Evolutionary conservation across 2,888 invertebrate species (phyloP).

Genomic region (Pterostichus madidus): DNA sequence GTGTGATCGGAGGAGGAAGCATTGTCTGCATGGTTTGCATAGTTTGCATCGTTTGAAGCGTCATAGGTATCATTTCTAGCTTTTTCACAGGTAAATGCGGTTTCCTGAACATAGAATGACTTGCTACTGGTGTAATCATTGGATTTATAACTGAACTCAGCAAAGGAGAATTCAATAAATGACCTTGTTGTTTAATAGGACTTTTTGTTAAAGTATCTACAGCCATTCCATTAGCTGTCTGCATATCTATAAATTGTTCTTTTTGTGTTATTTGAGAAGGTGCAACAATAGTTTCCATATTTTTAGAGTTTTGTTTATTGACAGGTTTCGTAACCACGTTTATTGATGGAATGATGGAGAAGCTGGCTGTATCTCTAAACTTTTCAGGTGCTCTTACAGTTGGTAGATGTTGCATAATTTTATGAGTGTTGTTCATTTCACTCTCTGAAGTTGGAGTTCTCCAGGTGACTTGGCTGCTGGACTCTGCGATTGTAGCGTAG

Average conservation of each 20-base stretch:
- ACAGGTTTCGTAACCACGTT: conserved; percentile 56
- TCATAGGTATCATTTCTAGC: conserved; percentile 68
- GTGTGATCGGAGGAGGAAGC: conserved; percentile 79
- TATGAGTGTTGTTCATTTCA: conserved; percentile 53
- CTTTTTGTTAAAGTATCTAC: conserved; percentile 68
- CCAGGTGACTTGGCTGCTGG: conserved; percentile 74
- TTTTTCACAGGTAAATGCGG: conserved; percentile 66
- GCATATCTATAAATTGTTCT: conserved; percentile 76
- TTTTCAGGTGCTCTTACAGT: conserved; percentile 58
- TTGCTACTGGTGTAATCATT: conserved; percentile 66
- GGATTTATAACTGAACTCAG: conserved; percentile 68
- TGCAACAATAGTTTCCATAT: conserved; percentile 60
- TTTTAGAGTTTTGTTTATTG: conserved; percentile 51
- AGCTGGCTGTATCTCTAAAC: conserved; percentile 54
- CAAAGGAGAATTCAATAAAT: conserved; percentile 70
- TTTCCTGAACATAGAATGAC: conserved; percentile 68
- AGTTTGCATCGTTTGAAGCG: conserved; percentile 79
- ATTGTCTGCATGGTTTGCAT: conserved; percentile 83
- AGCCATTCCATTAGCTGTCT: conserved; percentile 72
- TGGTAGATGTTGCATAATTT: conserved; percentile 70
- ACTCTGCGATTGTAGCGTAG: conserved; percentile 71
- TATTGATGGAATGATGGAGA: conserved; percentile 44
- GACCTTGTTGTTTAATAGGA: conserved; percentile 51
- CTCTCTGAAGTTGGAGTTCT: conserved; percentile 70
- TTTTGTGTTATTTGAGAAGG: conserved; percentile 73